Base-by-base conservation (phyloP, 2,888 invertebrate genomes). In the Lissocephala sabroskyi region DNA sequence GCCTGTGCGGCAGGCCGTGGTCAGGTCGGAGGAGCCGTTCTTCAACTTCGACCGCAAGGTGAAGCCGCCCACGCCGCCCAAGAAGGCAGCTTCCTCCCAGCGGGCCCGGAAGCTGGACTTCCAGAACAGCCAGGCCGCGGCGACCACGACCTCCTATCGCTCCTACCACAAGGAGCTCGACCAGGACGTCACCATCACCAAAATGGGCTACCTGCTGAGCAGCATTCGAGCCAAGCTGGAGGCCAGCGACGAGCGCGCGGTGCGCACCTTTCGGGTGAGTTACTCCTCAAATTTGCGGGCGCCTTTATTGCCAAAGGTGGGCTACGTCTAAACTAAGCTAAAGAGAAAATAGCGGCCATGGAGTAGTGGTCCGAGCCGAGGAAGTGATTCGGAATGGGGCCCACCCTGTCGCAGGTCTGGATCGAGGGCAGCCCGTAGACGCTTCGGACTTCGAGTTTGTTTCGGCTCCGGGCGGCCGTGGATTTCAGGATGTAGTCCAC, bases 401-500 rank as follows among this genome's bases (percentile, higher is more conserved):
- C 90, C 19, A 88, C 79, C 46, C 59, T 63, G 59, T 64, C 76
- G 52, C 93, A 90, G 61, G 94, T 88, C 0, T 79, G 59, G 0
- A 85, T 81, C 0, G 89, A 89, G 2, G 95, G 92, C 52, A 97
- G 83, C 9, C 87, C 86, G 49, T 91, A 90, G 2, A 89, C 86
- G 81, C 65, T 87, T 86, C 37, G 93, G 75, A 62, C 48, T 35
- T 61, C 48, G 9, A 66, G 60, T 26, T 56, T 56, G 7, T 76
- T 78, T 48, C 82, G 67, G 41, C 90, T 90, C 1, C 51, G 36
- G 0, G 49, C 40, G n/a, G 56, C 42, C 0, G 49, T 41, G 1
- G 81, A 78, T 65, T 92, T 95, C 82, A 96, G 95, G 53, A 98
- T 95, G 79, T 96, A 97, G 85, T 98, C 97, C 0, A 97, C 96